Conservation (phyloP, 2,113 vertebrate species). For the Syrrhaptes paradoxus region DNA sequence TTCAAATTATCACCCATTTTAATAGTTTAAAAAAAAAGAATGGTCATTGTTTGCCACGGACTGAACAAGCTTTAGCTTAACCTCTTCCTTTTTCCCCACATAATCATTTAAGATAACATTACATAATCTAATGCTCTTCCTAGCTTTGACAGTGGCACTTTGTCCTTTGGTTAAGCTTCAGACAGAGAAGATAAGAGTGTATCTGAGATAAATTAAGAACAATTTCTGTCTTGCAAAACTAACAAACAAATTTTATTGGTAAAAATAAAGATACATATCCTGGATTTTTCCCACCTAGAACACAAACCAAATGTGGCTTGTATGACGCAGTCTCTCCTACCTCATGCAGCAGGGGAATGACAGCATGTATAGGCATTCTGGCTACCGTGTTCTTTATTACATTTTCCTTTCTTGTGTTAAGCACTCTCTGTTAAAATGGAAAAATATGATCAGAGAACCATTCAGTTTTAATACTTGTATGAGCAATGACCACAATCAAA, state of each 20-base stretch:
- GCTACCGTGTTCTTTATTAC: slow-evolving; percentile 93
- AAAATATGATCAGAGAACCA: not conserved
- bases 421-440: slow-evolving; percentile 86
- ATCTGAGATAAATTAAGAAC: not conserved
- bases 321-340: slow-evolving; percentile 70
- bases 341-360: slow-evolving; percentile 92
- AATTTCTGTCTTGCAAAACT: not conserved
- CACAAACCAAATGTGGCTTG: not conserved
- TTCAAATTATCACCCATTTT: not conserved
- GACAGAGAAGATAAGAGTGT: not conserved
- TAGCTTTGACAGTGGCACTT: not conserved
- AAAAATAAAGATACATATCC: not conserved
- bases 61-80: not conserved
- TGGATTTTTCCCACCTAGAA: not conserved
- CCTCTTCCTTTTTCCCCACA: not conserved
- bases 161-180: not conserved
- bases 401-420: slow-evolving; percentile 87
- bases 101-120: not conserved
- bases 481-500: not conserved
- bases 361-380: slow-evolving; percentile 87
- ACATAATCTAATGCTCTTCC: not conserved
- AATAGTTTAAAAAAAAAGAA: not conserved
- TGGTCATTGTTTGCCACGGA: not conserved
- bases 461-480: not conserved
- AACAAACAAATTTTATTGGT: not conserved